These are phyloP conservation scores for Coremacera marginata DNA, from an alignment of 2,888 invertebrate species.

Conservation along the genomic window DNA sequence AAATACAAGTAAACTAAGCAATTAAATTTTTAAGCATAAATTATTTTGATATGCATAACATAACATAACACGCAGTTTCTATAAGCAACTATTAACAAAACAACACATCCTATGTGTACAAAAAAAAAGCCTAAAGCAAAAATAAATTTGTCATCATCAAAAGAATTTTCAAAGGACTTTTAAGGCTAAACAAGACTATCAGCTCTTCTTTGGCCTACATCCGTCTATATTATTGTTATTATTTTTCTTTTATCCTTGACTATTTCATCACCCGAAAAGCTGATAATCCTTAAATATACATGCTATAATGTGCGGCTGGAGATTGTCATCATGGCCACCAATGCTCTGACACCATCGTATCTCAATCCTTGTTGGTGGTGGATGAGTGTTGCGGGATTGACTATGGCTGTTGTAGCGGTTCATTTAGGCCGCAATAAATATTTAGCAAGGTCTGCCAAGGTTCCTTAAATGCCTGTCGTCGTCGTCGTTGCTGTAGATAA, in stretches of 20 bases:
- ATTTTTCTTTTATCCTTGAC: neutral
- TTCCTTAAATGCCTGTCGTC: no score
- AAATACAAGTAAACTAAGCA: no score
- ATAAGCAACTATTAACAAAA: no score
- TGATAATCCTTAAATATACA: conserved; percentile 1
- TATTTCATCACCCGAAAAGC: neutral
- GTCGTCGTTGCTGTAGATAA: neutral
- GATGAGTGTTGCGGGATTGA: neutral
- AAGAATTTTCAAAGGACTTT: neutral
- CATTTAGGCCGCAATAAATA: no score
- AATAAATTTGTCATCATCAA: neutral
- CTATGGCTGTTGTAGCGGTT: no score
- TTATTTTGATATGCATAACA: no score
- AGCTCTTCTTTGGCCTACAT: neutral
- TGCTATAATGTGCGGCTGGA: neutral
- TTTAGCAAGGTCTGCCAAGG: no score
- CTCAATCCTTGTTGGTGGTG: neutral
- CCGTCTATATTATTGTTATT: neutral
- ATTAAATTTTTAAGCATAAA: no score
- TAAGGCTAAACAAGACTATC: neutral
- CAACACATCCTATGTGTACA: no score
- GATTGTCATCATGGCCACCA: neutral
- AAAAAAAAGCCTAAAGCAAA: neutral
- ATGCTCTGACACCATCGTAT: neutral
- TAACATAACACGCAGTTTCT: no score